Percentiles rank a stretch among this genome's conserved stretches.
These are phyloP conservation scores for Enteromius thamalakanensis DNA, from an alignment of 2,797 vertebrate species.

Conservation along the genomic window DNA sequence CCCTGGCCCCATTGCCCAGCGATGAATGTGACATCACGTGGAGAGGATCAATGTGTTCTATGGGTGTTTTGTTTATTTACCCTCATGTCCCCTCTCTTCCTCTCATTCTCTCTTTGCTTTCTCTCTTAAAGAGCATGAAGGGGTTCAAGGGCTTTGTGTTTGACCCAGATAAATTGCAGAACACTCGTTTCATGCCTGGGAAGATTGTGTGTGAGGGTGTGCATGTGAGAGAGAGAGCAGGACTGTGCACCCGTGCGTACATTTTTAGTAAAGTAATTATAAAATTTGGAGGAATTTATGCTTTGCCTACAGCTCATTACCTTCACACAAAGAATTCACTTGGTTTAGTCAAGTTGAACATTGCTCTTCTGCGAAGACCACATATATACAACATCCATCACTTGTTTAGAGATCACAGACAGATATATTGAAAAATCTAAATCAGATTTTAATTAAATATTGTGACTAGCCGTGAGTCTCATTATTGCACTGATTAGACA, in stretches of 20 bases:
- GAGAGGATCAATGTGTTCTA: constrained; percentile 75
- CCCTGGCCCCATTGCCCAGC: constrained; percentile 65
- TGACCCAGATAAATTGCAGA: constrained; percentile 77
- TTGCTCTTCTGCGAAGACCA: not conserved
- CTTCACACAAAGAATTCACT: not conserved
- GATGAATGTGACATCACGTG: constrained; percentile 78
- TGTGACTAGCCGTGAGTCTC: not conserved
- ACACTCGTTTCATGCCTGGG: constrained; percentile 56
- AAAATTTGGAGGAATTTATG: not conserved
- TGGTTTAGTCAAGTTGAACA: not conserved
- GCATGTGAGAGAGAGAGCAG: not conserved
- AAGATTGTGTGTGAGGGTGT: constrained; percentile 25
- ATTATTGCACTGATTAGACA: not conserved
- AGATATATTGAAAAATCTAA: not conserved
- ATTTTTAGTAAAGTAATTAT: not conserved
- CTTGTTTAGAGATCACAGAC: not conserved
- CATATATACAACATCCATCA: not conserved
- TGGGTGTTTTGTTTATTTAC: constrained; percentile 76
- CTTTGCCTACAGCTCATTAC: constrained; percentile 10
- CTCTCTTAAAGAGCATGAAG: constrained; percentile 49
- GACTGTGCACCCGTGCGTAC: not conserved
- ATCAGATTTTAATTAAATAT: not conserved
- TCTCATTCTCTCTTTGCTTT: constrained; percentile 47
- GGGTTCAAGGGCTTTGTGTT: constrained; percentile 68
- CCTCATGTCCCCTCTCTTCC: constrained; percentile 60